Base-by-base conservation (phyloP, 1,140 invertebrate species). In the Potamilus streckersoni region DNA sequence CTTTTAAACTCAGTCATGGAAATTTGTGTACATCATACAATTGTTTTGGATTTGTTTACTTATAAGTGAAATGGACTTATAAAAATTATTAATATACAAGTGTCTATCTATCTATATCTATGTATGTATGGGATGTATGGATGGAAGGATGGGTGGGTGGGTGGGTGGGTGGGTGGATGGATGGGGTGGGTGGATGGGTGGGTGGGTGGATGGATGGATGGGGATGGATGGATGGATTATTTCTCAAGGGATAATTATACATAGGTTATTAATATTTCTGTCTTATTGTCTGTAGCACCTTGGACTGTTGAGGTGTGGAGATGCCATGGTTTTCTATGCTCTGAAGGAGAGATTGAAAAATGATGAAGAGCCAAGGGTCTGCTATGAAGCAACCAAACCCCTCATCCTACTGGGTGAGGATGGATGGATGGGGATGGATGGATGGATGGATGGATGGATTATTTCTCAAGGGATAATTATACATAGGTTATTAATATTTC, bases 391-490 rank as follows among this genome's bases (percentile, higher is more conserved):
- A 56, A 84, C 88, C 6, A 90, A 90, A 72, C 84, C 89, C 38
- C 84, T 90, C 4, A 83, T 89, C 75, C 82, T 87, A 1, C 69
- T 90, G n/a, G 88, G 89, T 89, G n/a, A n/a, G n/a, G n/a, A n/a
- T n/a, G n/a, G n/a, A n/a, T n/a, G n/a, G n/a, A n/a, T n/a, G n/a
- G n/a, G n/a, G n/a, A n/a, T n/a, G n/a, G n/a, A n/a, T n/a, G n/a
- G n/a, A n/a, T n/a, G 23, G 0, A 23, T 23, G 23, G 0, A 23
- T 23, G 23, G 0, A 23, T 23, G 23, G 12, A 16, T 17, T 6
- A 23, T 20, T 20, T 56, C 49, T 49, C 5, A 69, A 20, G 5
- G 56, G 19, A 19, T 12, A 69, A 19, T 8, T 19, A 13, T 17
- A 23, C 27, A 69, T 67, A 14, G 14, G 12, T 68, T 31, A 13